Evolutionary conservation across 2,888 invertebrate genomes (phyloP).

Genomic region (Parnassius smintheus): DNA sequence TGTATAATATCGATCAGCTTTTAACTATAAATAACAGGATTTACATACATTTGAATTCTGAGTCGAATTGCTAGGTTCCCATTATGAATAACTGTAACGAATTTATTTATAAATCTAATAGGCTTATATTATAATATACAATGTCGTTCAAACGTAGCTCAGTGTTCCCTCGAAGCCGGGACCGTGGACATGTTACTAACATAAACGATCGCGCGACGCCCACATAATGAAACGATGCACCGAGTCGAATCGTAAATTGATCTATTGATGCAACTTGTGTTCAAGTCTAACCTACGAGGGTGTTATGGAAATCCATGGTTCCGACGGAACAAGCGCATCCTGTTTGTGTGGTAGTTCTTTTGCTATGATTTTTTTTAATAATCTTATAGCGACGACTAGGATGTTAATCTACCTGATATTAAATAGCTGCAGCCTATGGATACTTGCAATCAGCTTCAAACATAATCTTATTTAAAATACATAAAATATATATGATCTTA

Average conservation of each 20-base stretch:
- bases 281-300: conserved; percentile 7
- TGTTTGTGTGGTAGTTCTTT: too few relatives aligned
- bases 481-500: too few relatives aligned
- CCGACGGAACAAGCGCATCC: not conserved
- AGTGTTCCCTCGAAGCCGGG: conserved; percentile 13
- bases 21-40: too few relatives aligned
- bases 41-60: too few relatives aligned
- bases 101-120: conserved; percentile 23
- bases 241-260: conserved; percentile 57
- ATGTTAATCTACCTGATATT: too few relatives aligned
- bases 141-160: not conserved
- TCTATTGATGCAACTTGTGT: conserved; percentile 46
- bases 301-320: not conserved
- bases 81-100: not conserved
- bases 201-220: conserved; percentile 42
- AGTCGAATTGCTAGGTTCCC: too few relatives aligned
- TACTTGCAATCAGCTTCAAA: too few relatives aligned
- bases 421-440: too few relatives aligned
- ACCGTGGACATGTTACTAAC: conserved; percentile 30
- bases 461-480: too few relatives aligned
- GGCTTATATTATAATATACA: conserved; percentile 15
- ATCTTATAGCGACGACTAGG: too few relatives aligned
- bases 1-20: too few relatives aligned
- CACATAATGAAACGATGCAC: conserved; percentile 41
- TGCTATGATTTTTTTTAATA: too few relatives aligned